Base-by-base conservation (phyloP, 2,113 vertebrate genomes). In the Shinisaurus crocodilurus region DNA sequence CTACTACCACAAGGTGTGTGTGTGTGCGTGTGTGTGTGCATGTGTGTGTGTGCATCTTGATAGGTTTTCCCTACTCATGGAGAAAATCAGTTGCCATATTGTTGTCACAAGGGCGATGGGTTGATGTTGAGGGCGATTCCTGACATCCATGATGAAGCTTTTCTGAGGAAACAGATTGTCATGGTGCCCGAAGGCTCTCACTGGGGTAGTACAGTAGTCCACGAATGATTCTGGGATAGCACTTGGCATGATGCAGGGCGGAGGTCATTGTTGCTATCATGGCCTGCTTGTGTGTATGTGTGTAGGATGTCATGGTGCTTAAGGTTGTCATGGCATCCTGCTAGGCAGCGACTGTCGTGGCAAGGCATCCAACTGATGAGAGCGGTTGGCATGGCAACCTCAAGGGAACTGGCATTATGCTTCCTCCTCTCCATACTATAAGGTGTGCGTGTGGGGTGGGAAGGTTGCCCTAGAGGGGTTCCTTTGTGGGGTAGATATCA, bases 361-460 rank as follows among this genome's bases (percentile, higher is more conserved):
- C 57, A 85, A 85, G 72, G 82, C 43, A 77, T 37, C 88, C 88
- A 77, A 77, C 60, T 84, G 81, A 72, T 89, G 82, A 89, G 82
- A 65, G 72, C n/a, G 72, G 82, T 85, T 90, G 89, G 82, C 82
- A 90, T 82, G 82, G 82, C 82, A 90, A 85, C 82, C 60, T 43
- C 57, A 50, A 77, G 43, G 43, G 34, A 45, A 29, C 9, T 79
- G 43, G 45, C 82, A 54, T 50, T 6, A 37, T 50, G 37, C 7
- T 34, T 37, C 75, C 60, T 45, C 57, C 74, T 32, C 54, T 72
- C 54, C 32, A 48, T 27, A 29, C 57, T 77, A 15, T 74, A 54
- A 63, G 20, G 60, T 5, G 40, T 40, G 32, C 50, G 45, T 86
- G 69, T 12, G 20, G 32, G 60, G 3, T 9, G 27, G 76, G 29